Base-by-base conservation (phyloP, 2,113 vertebrate species). In the Sardina pilchardus region DNA sequence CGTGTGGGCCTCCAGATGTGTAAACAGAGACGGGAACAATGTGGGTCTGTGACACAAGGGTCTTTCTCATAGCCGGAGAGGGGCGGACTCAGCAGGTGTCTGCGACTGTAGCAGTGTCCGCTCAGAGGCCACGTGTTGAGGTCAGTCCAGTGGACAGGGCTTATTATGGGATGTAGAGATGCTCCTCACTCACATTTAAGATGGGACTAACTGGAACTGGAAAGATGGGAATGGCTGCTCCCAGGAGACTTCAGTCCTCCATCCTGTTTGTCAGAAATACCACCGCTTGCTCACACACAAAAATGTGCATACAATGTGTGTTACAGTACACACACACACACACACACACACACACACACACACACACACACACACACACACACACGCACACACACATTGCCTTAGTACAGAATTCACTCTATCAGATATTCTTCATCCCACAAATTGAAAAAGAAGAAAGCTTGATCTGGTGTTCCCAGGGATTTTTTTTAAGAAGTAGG, bases 381-480 rank as follows among this genome's bases (percentile, higher is more conserved):
- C 36, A 21, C n/a, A 82, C 39, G 47, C 39, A n/a, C 42, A 34
- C 42, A 86, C 34, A 30, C 45, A 47, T 12, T 12, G 9, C 45
- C 45, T 47, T 47, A 14, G 50, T 85, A 39, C 84, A 63, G n/a
- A 83, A 84, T 88, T 90, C 45, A 86, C 67, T 82, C 85, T 59
- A 84, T 88, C 84, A 88, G 71, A 82, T 90, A 86, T 89, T 88
- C 75, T 53, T 34, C 5, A 84, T 83, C 86, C 71, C 75, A 82
- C 86, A 91, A 92, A 91, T 89, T 85, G 89, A 91, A 93, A 93
- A 94, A 78, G 30, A 44, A 67, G 34, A 94, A 95, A 93, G 87
- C 90, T 80, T 26, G 30, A 71, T 81, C 12, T 85, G 67, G 90
- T 82, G 92, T 96, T 97, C 95, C 95, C 95, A 96, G 92, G 95